Base-by-base conservation (phyloP, 2,797 vertebrate species). In the Liasis olivaceus region DNA sequence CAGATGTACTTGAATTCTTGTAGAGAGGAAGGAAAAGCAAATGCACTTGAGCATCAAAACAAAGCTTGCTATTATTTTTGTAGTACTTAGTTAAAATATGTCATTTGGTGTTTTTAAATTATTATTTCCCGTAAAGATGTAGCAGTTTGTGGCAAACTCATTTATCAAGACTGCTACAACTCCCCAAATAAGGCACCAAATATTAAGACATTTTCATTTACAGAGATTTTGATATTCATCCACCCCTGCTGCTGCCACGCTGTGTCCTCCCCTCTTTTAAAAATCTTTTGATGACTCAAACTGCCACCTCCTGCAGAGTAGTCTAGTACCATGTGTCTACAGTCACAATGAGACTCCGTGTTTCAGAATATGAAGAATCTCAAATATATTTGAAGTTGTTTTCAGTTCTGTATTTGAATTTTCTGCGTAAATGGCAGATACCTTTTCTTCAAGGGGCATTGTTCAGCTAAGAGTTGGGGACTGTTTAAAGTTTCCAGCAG, bases 31-130 rank as follows among this genome's bases (percentile, higher is more conserved):
- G 36, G 69, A 58, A 63, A 92, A 87, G 22, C 90, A 17, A 14
- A 28, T 54, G 91, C 72, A 24, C 11, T 85, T 77, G 72, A 86
- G 4, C 91, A 47, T 72, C 72, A 54, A 92, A 90, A 90, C 96
- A 64, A 12, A 90, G 22, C 36, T 92, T 87, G 22, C 93, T 72
- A 9, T 91, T n/a, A 3, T 17, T 22, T 90, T 93, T 9, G 0
- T 93, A 85, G 88, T 69, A 77, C 56, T 92, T 94, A 2, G 26
- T 89, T 93, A 62, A 93, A 85, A 91, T 88, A 95, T 77, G 93
- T 85, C 9, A 77, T 63, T 0, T 1, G 31, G 91, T 95, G 91
- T 89, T 69, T 86, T 36, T 4, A 69, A 12, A 58, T 6, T 60
- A 72, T 56, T 63, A 12, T 59, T 93, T 90, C 77, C 20, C 88